Conservation (phyloP, 2,113 vertebrate species). For the Uria aalge region DNA sequence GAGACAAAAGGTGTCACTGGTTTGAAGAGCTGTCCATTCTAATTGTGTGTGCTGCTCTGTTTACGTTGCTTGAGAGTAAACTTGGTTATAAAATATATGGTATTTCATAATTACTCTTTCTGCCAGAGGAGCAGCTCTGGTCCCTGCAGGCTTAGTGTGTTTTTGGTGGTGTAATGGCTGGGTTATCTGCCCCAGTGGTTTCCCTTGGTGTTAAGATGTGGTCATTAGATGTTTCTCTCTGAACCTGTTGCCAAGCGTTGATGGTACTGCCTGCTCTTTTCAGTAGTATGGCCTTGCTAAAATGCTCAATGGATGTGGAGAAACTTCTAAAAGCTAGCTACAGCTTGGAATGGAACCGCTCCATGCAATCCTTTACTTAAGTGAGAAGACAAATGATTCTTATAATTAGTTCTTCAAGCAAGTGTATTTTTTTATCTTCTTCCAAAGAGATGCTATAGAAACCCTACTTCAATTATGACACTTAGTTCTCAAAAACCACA, state of each 20-base stretch:
- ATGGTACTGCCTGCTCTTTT: background rate
- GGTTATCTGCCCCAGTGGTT: rapidly evolving
- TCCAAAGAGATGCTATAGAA: background rate
- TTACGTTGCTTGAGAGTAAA: background rate
- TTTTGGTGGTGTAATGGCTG: background rate
- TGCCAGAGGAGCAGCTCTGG: background rate
- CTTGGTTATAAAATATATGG: background rate
- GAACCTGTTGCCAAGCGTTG: background rate
- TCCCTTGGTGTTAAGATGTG: background rate
- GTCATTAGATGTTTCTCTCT: background rate
- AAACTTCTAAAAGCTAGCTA: background rate
- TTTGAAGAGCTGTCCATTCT: background rate
- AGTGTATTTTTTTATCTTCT: background rate
- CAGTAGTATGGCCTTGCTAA: background rate
- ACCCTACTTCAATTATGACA: background rate
- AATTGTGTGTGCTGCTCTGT: background rate
- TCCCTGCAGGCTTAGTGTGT: background rate
- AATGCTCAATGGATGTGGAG: background rate
- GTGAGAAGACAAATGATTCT: background rate
- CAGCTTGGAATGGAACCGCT: background rate
- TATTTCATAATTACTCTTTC: background rate
- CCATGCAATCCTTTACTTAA: background rate
- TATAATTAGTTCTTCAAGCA: background rate
- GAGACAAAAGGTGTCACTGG: background rate
- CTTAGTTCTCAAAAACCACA: background rate